Conservation (phyloP, 2,113 vertebrate species). For the Callionymus lyra region DNA sequence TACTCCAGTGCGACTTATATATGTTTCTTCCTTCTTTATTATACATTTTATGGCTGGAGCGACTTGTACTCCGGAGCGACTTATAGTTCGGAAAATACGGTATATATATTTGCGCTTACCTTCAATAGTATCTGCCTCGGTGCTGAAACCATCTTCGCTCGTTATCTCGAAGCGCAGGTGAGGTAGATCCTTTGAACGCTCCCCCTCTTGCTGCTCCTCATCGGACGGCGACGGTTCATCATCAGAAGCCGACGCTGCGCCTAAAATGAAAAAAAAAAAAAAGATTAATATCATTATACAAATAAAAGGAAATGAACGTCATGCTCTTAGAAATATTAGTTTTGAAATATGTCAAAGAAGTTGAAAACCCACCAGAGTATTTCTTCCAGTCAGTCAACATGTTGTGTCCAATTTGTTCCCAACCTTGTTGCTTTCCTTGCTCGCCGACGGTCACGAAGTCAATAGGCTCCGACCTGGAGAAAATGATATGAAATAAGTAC, state of each 20-base stretch:
- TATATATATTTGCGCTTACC: too few relatives aligned
- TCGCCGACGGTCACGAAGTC: conserved; percentile 49
- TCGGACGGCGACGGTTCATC: conserved; percentile 52
- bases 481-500: not conserved
- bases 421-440: conserved; percentile 42
- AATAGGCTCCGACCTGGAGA: conserved; percentile 56
- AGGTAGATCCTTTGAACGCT: conserved; percentile 65
- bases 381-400: conserved; percentile 70
- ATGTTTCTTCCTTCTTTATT: too few relatives aligned
- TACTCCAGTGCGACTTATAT: too few relatives aligned
- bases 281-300: not conserved
- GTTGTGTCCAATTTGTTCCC: conserved; percentile 58
- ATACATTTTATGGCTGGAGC: too few relatives aligned
- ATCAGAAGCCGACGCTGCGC: conserved; percentile 73
- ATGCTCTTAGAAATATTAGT: too few relatives aligned
- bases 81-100: too few relatives aligned
- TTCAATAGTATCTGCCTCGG: conserved; percentile 83
- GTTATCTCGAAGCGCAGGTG: conserved; percentile 80
- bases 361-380: conserved; percentile 58
- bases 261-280: conserved; percentile 23
- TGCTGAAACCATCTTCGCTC: conserved; percentile 81
- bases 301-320: too few relatives aligned
- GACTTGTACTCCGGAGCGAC: too few relatives aligned
- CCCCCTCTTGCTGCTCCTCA: conserved; percentile 59
- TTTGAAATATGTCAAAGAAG: not conserved